Evolutionary conservation across 2,113 vertebrate species (phyloP).

Genomic region (Carettochelys insculpta): DNA sequence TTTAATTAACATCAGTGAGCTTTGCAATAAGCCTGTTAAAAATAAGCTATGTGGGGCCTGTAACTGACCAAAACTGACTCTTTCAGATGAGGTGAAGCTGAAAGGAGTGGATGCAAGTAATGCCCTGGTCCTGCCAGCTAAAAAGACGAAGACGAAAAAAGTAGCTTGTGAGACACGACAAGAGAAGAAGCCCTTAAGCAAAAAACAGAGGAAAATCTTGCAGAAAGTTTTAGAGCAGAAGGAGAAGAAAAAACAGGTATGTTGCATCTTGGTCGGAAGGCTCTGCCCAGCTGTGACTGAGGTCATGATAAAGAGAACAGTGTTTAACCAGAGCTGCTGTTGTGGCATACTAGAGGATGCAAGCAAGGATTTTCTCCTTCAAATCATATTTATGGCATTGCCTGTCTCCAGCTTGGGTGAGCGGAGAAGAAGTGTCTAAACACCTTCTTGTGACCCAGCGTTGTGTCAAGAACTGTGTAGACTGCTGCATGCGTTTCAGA

Average conservation of each 20-base stretch:
- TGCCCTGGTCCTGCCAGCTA: constrained; percentile 85
- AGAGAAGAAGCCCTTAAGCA: constrained; percentile 86
- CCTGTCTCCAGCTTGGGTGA: neutral
- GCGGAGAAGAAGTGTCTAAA: neutral
- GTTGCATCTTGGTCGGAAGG: fast-evolving
- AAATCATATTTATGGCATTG: neutral
- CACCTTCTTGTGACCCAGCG: fast-evolving
- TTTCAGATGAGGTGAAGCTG: constrained; percentile 75
- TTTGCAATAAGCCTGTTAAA: neutral
- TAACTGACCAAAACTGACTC: neutral
- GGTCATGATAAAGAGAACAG: neutral
- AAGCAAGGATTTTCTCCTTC: neutral
- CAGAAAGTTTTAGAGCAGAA: constrained; percentile 92
- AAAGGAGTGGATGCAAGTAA: constrained; percentile 93
- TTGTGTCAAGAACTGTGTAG: fast-evolving
- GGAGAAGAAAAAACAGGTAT: constrained; percentile 90
- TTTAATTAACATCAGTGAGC: neutral
- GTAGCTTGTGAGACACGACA: neutral
- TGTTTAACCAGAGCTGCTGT: neutral
- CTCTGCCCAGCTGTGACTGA: fast-evolving
- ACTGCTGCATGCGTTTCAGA: fast-evolving
- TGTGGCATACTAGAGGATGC: neutral
- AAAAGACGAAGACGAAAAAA: constrained; percentile 81
- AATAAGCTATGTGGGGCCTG: fast-evolving
- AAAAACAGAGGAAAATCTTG: constrained; percentile 88